Evolutionary conservation across 2,888 invertebrate genomes (phyloP).

Genomic region (Drosophila eohydei): DNA sequence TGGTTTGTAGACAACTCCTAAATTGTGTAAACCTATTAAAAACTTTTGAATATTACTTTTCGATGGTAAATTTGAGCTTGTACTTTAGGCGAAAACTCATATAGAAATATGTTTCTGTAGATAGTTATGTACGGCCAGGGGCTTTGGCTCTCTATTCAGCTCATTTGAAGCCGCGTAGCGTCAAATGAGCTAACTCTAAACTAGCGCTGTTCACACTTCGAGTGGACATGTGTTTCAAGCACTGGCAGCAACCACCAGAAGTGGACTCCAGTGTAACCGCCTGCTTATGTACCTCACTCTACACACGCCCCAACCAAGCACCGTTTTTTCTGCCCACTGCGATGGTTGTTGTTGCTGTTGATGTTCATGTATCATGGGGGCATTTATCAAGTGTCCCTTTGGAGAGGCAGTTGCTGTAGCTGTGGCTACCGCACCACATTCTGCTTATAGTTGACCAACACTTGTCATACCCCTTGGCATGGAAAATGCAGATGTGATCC

Average conservation of each 20-base stretch:
- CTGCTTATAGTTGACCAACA: constrained; percentile 65
- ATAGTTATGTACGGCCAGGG: too few relatives aligned
- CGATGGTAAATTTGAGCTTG: background rate
- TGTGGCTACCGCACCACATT: constrained; percentile 23
- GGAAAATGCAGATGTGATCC: constrained; percentile 37
- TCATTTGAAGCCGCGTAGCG: background rate
- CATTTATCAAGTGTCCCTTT: constrained; percentile 52
- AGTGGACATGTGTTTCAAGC: constrained; percentile 28
- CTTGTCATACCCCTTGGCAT: constrained; percentile 55
- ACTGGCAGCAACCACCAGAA: constrained; percentile 16
- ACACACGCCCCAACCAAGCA: background rate
- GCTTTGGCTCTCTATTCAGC: background rate
- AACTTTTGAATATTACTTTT: background rate
- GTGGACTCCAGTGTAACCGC: constrained; percentile 12
- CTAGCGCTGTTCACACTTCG: constrained; percentile 10
- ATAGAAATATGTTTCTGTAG: background rate
- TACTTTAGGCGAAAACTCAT: background rate
- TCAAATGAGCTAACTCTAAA: constrained; percentile 2
- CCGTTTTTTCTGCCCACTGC: background rate
- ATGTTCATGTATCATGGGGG: constrained; percentile 17
- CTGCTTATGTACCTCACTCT: constrained; percentile 11
- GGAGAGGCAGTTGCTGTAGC: constrained; percentile 12
- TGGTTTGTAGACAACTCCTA: background rate
- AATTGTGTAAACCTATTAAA: too few relatives aligned
- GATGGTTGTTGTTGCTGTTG: constrained; percentile 19